Conservation (phyloP, 2,888 invertebrate genomes). For the Dryobotodes eremita region DNA sequence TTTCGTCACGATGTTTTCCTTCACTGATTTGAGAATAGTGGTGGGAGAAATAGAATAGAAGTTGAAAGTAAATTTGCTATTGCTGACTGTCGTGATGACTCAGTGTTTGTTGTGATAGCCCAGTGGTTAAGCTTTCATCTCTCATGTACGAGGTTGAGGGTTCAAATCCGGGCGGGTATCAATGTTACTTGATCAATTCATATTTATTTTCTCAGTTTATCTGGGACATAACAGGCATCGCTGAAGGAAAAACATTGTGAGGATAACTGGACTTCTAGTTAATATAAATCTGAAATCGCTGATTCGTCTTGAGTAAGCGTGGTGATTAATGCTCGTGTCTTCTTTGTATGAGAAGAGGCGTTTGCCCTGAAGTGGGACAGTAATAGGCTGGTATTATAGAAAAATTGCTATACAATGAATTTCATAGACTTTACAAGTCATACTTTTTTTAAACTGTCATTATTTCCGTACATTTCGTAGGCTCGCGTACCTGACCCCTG, state of each 20-base stretch:
- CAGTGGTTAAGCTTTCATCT: neutral
- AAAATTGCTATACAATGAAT: neutral
- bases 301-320: neutral
- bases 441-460: neutral
- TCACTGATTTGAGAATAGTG: no score
- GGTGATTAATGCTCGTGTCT: neutral
- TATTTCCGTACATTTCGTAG: conserved; percentile 63
- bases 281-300: neutral
- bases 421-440: neutral
- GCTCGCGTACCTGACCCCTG: conserved; percentile 93
- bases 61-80: neutral
- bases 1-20: no score
- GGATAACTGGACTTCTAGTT: no score
- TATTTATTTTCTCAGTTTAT: neutral
- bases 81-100: neutral
- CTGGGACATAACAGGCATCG: neutral
- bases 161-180: neutral
- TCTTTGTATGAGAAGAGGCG: no score
- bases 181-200: neutral
- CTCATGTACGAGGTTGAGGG: neutral
- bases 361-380: neutral
- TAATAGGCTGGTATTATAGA: neutral
- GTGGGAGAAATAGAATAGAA: neutral
- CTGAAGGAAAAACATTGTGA: neutral
- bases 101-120: neutral